Evolutionary conservation across 2,888 invertebrate species (phyloP).

Genomic region (Morpho deidamia): DNA sequence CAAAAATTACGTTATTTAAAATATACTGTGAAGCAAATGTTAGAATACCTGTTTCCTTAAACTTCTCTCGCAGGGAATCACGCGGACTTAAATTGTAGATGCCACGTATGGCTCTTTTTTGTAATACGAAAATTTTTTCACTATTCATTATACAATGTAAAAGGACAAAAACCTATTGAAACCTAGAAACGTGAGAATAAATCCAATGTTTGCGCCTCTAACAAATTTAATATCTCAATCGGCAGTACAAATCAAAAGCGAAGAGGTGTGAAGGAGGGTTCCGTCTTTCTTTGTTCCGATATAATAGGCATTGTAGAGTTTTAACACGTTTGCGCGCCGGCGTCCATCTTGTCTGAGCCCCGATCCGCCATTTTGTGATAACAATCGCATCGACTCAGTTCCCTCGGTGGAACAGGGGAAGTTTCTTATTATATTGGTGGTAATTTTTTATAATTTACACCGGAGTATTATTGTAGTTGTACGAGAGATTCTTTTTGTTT

Average conservation of each 20-base stretch:
- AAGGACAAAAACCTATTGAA: constrained; percentile 3
- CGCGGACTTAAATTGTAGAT: too few relatives aligned
- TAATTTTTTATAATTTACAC: constrained; percentile 28
- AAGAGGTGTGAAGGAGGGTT: constrained; percentile 53
- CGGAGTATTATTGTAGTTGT: constrained; percentile 27
- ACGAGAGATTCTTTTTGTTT: constrained; percentile 28
- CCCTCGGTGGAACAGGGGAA: constrained; percentile 11
- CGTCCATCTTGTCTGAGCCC: constrained; percentile 26
- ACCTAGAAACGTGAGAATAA: constrained; percentile 4
- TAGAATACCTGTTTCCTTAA: too few relatives aligned
- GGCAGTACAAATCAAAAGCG: constrained; percentile 39
- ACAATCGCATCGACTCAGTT: constrained; percentile 12
- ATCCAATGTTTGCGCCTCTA: constrained; percentile 7
- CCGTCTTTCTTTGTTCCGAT: constrained; percentile 38
- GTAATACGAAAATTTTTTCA: too few relatives aligned
- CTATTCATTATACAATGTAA: not conserved
- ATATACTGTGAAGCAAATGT: too few relatives aligned
- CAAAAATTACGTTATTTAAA: too few relatives aligned
- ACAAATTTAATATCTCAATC: constrained; percentile 23
- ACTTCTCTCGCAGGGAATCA: too few relatives aligned
- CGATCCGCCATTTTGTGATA: constrained; percentile 21
- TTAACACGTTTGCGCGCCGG: constrained; percentile 38
- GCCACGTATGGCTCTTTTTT: too few relatives aligned
- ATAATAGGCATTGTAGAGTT: constrained; percentile 51
- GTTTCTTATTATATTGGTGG: constrained; percentile 25